phyloP scores from a whole-genome alignment of 1,140 invertebrate species.

The Epicauta chinensis region DNA sequence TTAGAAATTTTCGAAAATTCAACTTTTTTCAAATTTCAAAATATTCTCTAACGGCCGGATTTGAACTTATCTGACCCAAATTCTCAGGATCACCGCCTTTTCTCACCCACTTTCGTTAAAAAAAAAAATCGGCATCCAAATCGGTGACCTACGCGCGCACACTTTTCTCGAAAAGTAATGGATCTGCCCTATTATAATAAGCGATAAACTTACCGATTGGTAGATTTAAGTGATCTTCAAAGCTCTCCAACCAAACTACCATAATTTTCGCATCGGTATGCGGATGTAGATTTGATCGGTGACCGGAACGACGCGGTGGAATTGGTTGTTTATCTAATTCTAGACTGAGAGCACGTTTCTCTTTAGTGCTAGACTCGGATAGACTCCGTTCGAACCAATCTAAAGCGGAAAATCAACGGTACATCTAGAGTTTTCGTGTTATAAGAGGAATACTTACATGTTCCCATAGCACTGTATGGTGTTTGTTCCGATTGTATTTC shows the following conservation, averaged over 20 bases:
- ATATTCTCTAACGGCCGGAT: no score
- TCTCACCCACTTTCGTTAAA: no score
- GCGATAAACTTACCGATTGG: conserved; percentile 65
- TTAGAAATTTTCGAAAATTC: no score
- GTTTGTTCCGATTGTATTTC: conserved; percentile 21
- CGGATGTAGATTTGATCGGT: conserved; percentile 49
- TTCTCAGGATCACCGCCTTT: no score
- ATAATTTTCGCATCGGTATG: conserved; percentile 79
- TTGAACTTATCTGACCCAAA: no score
- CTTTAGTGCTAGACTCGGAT: conserved; percentile 30
- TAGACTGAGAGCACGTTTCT: conserved; percentile 60
- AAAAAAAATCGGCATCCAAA: no score
- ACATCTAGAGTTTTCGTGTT: not conserved
- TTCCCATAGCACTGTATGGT: conserved; percentile 26
- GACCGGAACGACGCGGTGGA: conserved; percentile 42
- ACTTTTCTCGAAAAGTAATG: no score
- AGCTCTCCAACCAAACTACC: conserved; percentile 91
- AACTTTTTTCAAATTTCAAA: no score
- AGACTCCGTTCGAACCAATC: conserved; percentile 56
- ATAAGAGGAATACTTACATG: conserved; percentile 29
- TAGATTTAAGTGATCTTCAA: conserved; percentile 84
- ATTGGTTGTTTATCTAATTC: conserved; percentile 60
- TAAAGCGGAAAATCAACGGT: conserved; percentile 8
- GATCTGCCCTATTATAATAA: no score
- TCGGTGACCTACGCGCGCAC: no score